Evolutionary conservation across 2,797 vertebrate species (phyloP), one percentile per base, ranked within the genome.

Genomic region (Acipenser oxyrinchus): DNA sequence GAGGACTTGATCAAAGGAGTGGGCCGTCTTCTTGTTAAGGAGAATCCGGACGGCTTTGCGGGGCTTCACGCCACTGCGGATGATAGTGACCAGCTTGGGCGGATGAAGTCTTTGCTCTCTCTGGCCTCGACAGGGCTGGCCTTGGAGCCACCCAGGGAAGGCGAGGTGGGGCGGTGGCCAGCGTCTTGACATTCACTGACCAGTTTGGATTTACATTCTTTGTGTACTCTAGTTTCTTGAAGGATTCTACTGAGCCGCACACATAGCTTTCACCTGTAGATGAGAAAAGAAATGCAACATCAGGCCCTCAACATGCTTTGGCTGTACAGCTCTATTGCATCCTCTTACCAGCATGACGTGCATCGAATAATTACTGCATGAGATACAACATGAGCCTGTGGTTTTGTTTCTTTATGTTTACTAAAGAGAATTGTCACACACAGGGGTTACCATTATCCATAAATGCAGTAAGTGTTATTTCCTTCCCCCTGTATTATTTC

Each of bases 181-280:
- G 76, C 62, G 93, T 92, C 84, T 85, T 92, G 37, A 93, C 86
- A 18, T 96, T 96, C 69, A 95, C 91, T 0, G 94, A 89, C 96
- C 96, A 99, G 84, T 98, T 99, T 68, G 96, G 96, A 75, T 97
- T 98, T 77, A 97, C 94, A 61, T 98, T 99, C 90, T 94, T 98
- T 11, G 93, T 96, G 83, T 99, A 99, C 66, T 99, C 96, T 82
- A 97, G 78, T 70, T 86, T 92, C 87, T 97, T 98, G 82, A 87
- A 99, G 61, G 95, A 93, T 73, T 99, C 96, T 66, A 98, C 92
- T 67, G 96, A 98, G 66, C 93, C 95, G 71, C 96, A 99, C 1
- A 99, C 92, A 51, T 99, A 99, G 78, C 96, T 98, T 77, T 97
- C 95, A 4, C 96, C 96, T 98, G 71, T 74, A 71, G 64, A 60